Conservation (phyloP, 2,888 invertebrate species). For the Chalcosyrphus nemorum region DNA sequence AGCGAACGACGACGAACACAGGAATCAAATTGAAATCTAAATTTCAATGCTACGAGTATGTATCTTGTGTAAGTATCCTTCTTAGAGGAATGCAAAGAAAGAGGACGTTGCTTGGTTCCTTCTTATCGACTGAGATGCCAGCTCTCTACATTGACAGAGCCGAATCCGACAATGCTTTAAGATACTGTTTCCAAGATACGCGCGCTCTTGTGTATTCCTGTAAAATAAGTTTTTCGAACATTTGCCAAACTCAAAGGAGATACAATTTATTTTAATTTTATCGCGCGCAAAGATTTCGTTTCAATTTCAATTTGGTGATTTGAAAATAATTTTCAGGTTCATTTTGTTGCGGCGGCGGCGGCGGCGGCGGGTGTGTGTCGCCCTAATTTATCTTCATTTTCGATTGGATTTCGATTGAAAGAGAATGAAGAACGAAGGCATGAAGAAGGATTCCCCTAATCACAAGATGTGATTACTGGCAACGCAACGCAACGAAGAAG, state of each 20-base stretch:
- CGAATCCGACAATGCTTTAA: neutral
- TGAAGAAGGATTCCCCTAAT: conserved; percentile 34
- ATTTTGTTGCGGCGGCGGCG: neutral
- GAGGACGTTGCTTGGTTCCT: conserved; percentile 9
- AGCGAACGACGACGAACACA: conserved; percentile 10
- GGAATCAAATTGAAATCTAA: conserved; percentile 63
- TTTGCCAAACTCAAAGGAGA: neutral
- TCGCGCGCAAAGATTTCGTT: conserved; percentile 39
- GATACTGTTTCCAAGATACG: neutral
- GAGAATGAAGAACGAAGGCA: neutral
- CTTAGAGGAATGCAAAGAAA: neutral
- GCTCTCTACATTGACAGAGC: neutral
- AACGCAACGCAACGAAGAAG: conserved; percentile 11
- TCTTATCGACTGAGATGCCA: conserved; percentile 37
- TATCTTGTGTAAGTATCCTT: neutral
- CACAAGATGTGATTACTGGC: conserved; percentile 41
- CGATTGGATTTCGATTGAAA: conserved; percentile 14
- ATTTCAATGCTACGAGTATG: conserved; percentile 65
- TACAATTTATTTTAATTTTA: conserved; percentile 67
- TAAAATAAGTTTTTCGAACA: conserved; percentile 2
- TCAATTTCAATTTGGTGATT: conserved; percentile 64
- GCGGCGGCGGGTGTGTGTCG: neutral
- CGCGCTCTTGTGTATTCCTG: neutral
- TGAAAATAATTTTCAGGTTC: conserved; percentile 65
- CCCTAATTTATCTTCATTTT: conserved; percentile 42